These are phyloP conservation scores for Mesaphorura yosii DNA, from an alignment of 1,140 invertebrate genomes.

Conservation along the genomic window DNA sequence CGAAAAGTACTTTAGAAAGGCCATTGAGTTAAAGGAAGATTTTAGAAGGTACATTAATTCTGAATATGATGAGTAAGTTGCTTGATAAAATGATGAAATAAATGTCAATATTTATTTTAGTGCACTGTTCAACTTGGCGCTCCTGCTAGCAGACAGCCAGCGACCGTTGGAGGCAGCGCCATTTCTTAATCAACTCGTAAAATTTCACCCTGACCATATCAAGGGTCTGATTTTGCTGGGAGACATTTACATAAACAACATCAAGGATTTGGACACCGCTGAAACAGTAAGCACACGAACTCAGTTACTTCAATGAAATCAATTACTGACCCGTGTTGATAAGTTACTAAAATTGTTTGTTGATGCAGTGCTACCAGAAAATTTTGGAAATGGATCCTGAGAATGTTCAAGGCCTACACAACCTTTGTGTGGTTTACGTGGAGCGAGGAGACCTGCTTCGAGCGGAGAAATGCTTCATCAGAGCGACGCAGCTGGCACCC, in stretches of 20 bases:
- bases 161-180: conserved; percentile 82
- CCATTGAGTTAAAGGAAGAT: conserved; percentile 52
- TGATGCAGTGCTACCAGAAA: conserved; percentile 73
- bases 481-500: conserved; percentile 66
- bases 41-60: conserved; percentile 33
- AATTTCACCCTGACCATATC: conserved; percentile 83
- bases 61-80: conserved; percentile 28
- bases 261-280: conserved; percentile 84
- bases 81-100: not conserved
- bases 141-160: conserved; percentile 75
- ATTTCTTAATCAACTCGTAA: conserved; percentile 79
- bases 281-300: conserved; percentile 61
- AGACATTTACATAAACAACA: conserved; percentile 92
- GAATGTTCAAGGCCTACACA: conserved; percentile 89
- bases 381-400: conserved; percentile 76
- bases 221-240: conserved; percentile 89
- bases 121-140: conserved; percentile 85
- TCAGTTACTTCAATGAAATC: not conserved
- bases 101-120: conserved; percentile 52
- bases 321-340: not conserved
- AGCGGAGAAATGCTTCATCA: conserved; percentile 70
- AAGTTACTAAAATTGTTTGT: conserved; percentile 4
- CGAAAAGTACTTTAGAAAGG: conserved; percentile 75
- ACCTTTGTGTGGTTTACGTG: conserved; percentile 89
- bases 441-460: conserved; percentile 70